Percentiles rank a stretch among this genome's conserved stretches.
Conservation (phyloP, 2,113 vertebrate genomes). For the Gallinago undulata region DNA sequence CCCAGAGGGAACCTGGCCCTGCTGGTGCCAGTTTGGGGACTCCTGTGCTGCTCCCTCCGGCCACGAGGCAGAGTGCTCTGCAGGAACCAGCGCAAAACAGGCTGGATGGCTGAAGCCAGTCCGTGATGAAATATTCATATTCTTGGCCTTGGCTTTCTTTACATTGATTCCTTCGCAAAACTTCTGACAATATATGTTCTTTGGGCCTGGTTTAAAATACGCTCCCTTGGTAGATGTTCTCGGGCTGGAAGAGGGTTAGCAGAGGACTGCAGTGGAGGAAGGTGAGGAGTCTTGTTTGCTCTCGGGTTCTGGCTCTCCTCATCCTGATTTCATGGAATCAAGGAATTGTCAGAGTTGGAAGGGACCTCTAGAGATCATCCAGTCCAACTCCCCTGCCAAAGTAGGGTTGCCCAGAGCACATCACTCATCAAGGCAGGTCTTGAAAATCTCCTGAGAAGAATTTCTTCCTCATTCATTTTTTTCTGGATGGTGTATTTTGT, state of each 20-base stretch:
- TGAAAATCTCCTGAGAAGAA: no score
- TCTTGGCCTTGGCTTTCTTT: background rate
- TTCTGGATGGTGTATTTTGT: background rate
- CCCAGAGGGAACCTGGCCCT: background rate
- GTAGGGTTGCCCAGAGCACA: no score
- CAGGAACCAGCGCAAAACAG: background rate
- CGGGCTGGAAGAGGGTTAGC: background rate
- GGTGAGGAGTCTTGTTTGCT: background rate
- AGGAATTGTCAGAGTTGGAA: no score
- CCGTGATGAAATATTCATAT: background rate
- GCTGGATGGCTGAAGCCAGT: background rate
- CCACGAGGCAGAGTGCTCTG: background rate
- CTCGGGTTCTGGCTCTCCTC: background rate
- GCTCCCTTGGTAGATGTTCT: background rate
- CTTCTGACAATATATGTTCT: background rate
- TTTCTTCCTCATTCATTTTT: background rate
- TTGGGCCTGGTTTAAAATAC: background rate
- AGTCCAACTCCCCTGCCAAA: no score
- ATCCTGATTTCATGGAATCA: background rate
- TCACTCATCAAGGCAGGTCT: no score
- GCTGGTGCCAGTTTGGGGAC: background rate
- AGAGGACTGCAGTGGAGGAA: background rate
- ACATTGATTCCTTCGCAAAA: constrained; percentile 11
- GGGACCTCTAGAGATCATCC: no score
- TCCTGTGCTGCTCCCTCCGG: background rate